Percentiles rank a stretch among this genome's conserved stretches.
Evolutionary conservation across 2,888 invertebrate species (phyloP).

Genomic region (Conus canariensis): DNA sequence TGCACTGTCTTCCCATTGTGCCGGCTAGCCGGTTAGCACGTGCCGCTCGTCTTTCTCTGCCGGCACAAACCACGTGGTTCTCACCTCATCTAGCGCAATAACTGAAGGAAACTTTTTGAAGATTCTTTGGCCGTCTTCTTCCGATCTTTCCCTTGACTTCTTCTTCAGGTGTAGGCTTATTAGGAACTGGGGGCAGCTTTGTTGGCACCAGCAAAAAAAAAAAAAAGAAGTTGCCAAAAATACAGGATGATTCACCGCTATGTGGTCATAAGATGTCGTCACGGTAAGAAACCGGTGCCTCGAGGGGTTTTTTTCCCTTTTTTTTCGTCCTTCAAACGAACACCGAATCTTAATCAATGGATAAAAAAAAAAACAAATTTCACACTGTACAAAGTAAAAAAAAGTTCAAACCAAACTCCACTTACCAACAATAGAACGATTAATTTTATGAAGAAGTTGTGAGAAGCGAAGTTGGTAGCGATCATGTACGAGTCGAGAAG

Average conservation of each 20-base stretch:
- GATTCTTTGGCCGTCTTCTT: too few relatives aligned
- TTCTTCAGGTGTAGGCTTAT: too few relatives aligned
- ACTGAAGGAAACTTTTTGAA: too few relatives aligned
- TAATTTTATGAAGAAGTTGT: slow-evolving; percentile 44
- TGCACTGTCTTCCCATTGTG: too few relatives aligned
- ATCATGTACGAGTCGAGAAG: slow-evolving; percentile 41
- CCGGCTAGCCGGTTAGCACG: too few relatives aligned
- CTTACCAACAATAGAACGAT: slow-evolving; percentile 39
- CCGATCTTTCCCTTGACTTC: too few relatives aligned
- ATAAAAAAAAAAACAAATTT: not conserved
- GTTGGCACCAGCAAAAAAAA: not conserved
- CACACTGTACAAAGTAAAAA: too few relatives aligned
- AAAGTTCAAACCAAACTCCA: not conserved
- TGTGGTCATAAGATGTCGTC: too few relatives aligned
- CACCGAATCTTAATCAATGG: not conserved
- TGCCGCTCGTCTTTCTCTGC: too few relatives aligned
- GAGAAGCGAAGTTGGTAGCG: slow-evolving; percentile 44
- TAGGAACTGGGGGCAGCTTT: too few relatives aligned
- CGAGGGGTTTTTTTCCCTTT: not conserved
- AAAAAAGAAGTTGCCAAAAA: slow-evolving; percentile 23
- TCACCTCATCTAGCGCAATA: too few relatives aligned
- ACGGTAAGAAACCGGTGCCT: not conserved
- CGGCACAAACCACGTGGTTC: too few relatives aligned
- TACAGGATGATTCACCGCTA: not conserved
- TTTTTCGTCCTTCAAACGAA: not conserved